Evolutionary conservation across 2,888 invertebrate genomes (phyloP).

Genomic region (Creontiades dilutus): DNA sequence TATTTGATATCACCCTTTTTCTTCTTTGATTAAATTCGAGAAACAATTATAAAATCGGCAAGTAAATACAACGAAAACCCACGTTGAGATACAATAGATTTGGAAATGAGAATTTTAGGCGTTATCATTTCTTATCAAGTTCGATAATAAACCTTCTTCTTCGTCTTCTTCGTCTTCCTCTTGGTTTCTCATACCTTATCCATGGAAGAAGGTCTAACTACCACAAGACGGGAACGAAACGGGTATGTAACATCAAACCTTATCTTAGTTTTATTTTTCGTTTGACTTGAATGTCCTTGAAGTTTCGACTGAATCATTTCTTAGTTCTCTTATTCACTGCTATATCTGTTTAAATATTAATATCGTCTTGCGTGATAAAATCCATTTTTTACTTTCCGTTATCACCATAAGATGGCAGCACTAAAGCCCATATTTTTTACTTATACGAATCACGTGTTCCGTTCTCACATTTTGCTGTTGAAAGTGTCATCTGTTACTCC

Average conservation of each 20-base stretch:
- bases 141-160: neutral
- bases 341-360: neutral
- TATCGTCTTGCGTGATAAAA: neutral
- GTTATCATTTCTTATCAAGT: neutral
- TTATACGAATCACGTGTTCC: neutral
- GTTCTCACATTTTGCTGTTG: neutral
- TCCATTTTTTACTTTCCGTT: neutral
- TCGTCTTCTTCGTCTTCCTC: too few species aligned
- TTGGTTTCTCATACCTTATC: neutral
- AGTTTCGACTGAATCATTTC: neutral
- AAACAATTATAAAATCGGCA: slow-evolving; percentile 1
- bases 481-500: neutral
- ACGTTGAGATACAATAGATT: slow-evolving; percentile 14
- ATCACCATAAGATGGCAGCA: slow-evolving; percentile 3
- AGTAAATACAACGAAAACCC: neutral
- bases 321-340: neutral
- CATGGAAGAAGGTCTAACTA: neutral
- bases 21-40: neutral
- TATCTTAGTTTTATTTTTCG: neutral
- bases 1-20: slow-evolving; percentile 61
- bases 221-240: too few species aligned
- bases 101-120: neutral
- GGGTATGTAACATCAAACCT: neutral
- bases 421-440: neutral
- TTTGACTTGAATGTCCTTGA: neutral